Evolutionary conservation across 2,888 invertebrate genomes (phyloP).

Genomic region (Nephrotoma flavescens): DNA sequence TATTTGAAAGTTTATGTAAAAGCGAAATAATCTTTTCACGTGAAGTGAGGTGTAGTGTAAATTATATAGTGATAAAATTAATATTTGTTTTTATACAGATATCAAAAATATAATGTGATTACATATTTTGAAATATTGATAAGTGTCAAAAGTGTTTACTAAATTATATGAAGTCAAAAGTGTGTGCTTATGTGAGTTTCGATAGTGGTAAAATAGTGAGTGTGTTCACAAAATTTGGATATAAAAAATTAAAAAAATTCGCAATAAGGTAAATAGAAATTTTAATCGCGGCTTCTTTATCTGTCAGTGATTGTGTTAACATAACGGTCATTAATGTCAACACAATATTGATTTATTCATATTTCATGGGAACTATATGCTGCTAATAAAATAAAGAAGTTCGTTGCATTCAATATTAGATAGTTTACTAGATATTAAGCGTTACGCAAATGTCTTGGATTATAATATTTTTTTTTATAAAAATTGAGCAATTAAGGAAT

Average conservation of each 20-base stretch:
- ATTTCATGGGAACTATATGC: background rate
- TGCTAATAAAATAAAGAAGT: background rate
- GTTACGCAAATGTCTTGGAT: background rate
- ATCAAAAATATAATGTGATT: background rate
- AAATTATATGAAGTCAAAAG: background rate
- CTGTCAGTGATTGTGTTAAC: background rate
- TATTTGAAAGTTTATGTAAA: background rate
- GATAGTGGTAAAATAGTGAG: background rate
- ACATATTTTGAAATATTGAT: background rate
- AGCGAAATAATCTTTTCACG: background rate
- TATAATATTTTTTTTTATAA: background rate
- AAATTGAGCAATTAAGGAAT: background rate
- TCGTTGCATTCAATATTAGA: background rate
- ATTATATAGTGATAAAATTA: background rate
- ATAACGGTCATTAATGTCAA: background rate
- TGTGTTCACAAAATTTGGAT: background rate
- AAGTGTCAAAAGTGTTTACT: background rate
- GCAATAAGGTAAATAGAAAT: background rate
- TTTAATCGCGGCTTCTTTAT: background rate
- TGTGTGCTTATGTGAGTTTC: background rate
- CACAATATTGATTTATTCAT: background rate
- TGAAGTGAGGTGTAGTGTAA: background rate
- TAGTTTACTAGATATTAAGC: background rate
- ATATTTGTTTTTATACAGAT: background rate
- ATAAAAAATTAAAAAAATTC: background rate